Evolutionary conservation across 2,113 vertebrate genomes (phyloP).

Genomic region (Pedetes capensis): DNA sequence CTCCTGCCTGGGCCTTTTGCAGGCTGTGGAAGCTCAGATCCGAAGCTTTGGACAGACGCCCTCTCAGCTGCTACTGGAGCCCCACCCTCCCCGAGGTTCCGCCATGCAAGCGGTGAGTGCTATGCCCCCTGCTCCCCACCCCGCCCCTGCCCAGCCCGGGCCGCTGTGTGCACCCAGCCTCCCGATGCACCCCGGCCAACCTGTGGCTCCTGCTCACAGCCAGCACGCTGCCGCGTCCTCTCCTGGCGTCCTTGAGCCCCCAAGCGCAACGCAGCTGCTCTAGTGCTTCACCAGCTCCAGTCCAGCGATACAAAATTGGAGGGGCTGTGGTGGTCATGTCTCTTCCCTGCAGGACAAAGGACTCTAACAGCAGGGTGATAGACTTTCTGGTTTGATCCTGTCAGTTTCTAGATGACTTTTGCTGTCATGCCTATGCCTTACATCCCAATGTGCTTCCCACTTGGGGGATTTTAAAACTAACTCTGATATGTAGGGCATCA

Average conservation of each 20-base stretch:
- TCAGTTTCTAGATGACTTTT: slow-evolving; percentile 34
- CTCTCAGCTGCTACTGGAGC: slow-evolving; percentile 96
- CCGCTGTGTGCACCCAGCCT: too few relatives aligned
- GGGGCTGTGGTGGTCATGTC: background rate
- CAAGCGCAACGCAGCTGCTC: background rate
- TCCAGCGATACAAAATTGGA: background rate
- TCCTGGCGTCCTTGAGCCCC: background rate
- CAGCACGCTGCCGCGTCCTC: background rate
- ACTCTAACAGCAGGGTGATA: background rate
- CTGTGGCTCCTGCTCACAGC: background rate
- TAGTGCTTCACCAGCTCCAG: background rate
- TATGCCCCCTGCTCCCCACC: background rate
- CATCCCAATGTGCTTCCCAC: background rate
- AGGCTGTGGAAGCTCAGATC: slow-evolving; percentile 98
- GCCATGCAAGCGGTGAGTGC: slow-evolving; percentile 99
- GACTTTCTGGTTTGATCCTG: background rate
- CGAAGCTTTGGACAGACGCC: slow-evolving; percentile 99
- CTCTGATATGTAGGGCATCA: background rate
- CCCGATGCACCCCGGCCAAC: too few relatives aligned
- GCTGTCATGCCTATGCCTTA: background rate
- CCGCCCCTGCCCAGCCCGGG: too few relatives aligned
- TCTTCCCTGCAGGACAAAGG: background rate
- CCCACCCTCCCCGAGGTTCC: slow-evolving; percentile 96
- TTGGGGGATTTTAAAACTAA: background rate
- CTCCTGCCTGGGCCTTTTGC: slow-evolving; percentile 81